Percentiles rank a stretch among this genome's conserved stretches.
Conservation (phyloP, 2,888 invertebrate species). For the Odontocerum albicorne region DNA sequence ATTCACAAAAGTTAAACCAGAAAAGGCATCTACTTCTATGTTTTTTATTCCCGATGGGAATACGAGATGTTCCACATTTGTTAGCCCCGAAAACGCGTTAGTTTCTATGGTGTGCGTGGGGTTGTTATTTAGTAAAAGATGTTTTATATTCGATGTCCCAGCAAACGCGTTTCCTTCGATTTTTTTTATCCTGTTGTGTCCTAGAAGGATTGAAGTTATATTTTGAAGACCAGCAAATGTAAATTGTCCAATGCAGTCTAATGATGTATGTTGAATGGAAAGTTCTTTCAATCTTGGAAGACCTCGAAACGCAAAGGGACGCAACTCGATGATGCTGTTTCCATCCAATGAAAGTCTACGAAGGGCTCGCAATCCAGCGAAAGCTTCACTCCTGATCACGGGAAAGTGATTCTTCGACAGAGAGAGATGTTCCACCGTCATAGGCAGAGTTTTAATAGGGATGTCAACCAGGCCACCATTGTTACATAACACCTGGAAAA, state of each 20-base stretch:
- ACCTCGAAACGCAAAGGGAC: conserved; percentile 84
- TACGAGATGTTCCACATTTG: conserved; percentile 80
- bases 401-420: conserved; percentile 84
- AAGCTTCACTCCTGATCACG: conserved; percentile 79
- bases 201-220: conserved; percentile 69
- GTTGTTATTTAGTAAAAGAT: conserved; percentile 83
- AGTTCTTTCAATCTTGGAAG: conserved; percentile 77
- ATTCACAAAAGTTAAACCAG: conserved; percentile 78
- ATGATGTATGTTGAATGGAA: conserved; percentile 83
- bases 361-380: conserved; percentile 74
- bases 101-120: conserved; percentile 78
- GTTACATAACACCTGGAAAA: conserved; percentile 81
- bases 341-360: conserved; percentile 84
- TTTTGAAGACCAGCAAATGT: conserved; percentile 85
- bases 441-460: conserved; percentile 72
- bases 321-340: conserved; percentile 81
- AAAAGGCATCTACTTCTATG: conserved; percentile 79
- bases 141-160: conserved; percentile 80
- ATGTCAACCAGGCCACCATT: conserved; percentile 80
- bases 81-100: conserved; percentile 84
- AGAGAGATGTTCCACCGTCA: conserved; percentile 81
- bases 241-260: conserved; percentile 77
- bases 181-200: conserved; percentile 71
- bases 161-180: conserved; percentile 82
- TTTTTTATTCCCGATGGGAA: conserved; percentile 77